phyloP scores from a whole-genome alignment of 2,797 vertebrate species.

The Lutjanus campechanus region DNA sequence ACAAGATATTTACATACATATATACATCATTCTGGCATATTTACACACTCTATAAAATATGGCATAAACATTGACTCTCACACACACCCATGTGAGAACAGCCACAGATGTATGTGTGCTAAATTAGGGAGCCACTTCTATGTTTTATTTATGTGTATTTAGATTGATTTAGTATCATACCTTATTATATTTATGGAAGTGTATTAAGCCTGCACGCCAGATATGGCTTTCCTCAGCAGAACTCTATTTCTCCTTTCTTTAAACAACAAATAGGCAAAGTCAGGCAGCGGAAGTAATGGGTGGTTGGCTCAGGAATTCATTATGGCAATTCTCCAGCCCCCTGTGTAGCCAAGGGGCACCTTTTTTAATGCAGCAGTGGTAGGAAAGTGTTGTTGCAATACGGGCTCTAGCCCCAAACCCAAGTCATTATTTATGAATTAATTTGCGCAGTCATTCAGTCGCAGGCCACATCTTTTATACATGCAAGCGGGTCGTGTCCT shows the following conservation, averaged over 20 bases:
- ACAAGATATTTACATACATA: slow-evolving; percentile 49
- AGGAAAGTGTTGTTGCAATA: slow-evolving; percentile 83
- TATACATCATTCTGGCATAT: slow-evolving; percentile 69
- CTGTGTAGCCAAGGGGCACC: slow-evolving; percentile 81
- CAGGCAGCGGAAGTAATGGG: slow-evolving; percentile 83
- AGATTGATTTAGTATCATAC: slow-evolving; percentile 64
- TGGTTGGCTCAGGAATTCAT: slow-evolving; percentile 86
- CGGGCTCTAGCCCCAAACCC: slow-evolving; percentile 80
- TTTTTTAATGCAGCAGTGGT: slow-evolving; percentile 84
- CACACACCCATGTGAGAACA: slow-evolving; percentile 37
- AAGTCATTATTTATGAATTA: slow-evolving; percentile 88
- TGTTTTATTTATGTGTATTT: slow-evolving; percentile 66
- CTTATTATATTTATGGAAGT: slow-evolving; percentile 66
- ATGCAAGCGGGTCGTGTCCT: slow-evolving; percentile 85
- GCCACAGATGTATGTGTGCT: slow-evolving; percentile 39
- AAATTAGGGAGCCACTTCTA: slow-evolving; percentile 44
- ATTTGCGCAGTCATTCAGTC: slow-evolving; percentile 86
- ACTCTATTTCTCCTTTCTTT: slow-evolving; percentile 71
- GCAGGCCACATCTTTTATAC: slow-evolving; percentile 84
- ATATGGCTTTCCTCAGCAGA: slow-evolving; percentile 75
- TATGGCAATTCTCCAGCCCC: slow-evolving; percentile 84
- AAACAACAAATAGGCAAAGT: slow-evolving; percentile 83
- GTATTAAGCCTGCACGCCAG: slow-evolving; percentile 62
- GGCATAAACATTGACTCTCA: slow-evolving; percentile 45
- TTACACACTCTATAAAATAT: slow-evolving; percentile 64